Conservation (phyloP, 2,113 vertebrate genomes). For the Dolichallabes microphthalmus region DNA sequence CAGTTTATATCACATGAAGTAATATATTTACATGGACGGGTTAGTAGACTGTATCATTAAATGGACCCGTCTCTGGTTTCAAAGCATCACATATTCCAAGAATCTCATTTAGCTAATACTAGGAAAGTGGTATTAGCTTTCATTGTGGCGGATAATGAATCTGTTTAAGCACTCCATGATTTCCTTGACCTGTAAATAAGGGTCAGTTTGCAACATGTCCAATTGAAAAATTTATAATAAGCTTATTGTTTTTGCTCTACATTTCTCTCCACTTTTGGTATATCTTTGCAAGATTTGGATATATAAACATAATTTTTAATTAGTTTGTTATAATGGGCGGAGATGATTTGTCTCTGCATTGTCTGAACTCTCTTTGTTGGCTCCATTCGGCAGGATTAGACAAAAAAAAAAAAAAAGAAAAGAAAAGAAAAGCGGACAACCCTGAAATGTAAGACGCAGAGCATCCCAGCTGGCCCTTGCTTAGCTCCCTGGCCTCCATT, state of each 20-base stretch:
- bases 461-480: constrained; percentile 6
- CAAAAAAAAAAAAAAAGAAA: not conserved
- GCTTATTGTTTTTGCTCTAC: constrained; percentile 35
- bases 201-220: not conserved
- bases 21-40: not conserved
- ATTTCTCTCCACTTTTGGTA: constrained; percentile 40
- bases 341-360: constrained; percentile 25
- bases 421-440: not conserved
- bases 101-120: not conserved
- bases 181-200: not conserved
- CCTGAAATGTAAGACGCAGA: constrained; percentile 5
- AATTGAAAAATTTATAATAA: not conserved
- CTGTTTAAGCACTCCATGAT: not conserved
- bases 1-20: not conserved
- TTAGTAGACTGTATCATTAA: not conserved
- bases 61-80: not conserved
- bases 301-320: not conserved
- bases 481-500: constrained; percentile 21
- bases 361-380: constrained; percentile 17
- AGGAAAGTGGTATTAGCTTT: not conserved
- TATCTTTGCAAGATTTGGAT: too few relatives aligned
- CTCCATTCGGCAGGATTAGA: not conserved
- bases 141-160: not conserved
- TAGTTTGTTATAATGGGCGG: constrained; percentile 48
- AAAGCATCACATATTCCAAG: not conserved